Evolutionary conservation across 1,140 invertebrate species (phyloP), one percentile per base, ranked within the genome.

Genomic region (Heliothis subflexa): DNA sequence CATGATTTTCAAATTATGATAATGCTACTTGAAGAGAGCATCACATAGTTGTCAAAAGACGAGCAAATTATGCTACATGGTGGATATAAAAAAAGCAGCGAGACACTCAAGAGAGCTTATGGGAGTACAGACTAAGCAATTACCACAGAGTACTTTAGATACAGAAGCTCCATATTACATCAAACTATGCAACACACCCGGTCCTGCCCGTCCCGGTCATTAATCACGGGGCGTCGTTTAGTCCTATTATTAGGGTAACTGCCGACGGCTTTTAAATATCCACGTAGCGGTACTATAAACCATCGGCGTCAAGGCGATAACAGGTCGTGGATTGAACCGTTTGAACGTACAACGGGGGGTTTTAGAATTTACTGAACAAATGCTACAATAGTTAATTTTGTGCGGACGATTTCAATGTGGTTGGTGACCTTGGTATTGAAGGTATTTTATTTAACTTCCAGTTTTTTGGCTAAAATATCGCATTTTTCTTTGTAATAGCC

Each of bases 141-240:
- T 74, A 74, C 55, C 45, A 55, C 33, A 45, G 54, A 74, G 71
- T 74, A 74, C 55, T 74, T 74, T 74, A 45, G 25, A 25, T 11
- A 73, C 40, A 73, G 40, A 47, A 21, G 33, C 55, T 59, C 47
- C 49, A 47, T 12, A 40, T 40, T 40, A 61, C 49, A 16, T 59
- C 33, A 59, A 72, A 55, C 40, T 66, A 76, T 14, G 25, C 61
- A 66, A 64, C 80, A 54, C 55, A 57, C 54, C 61, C 40, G 16
- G 50, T 47, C 77, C n/a, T 64, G 40, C 74, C 73, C 73, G 45
- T 33, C 21, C 57, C 28, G 18, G 40, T 71, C 83, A 88, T 86
- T 86, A 86, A 88, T 88, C 86, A 88, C 84, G 45, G 12, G 33
- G 68, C 57, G 68, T 82, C 85, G 79, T 79, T 86, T 81, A 79